Evolutionary conservation across 2,888 invertebrate species (phyloP).

Genomic region (Acronicta alni): DNA sequence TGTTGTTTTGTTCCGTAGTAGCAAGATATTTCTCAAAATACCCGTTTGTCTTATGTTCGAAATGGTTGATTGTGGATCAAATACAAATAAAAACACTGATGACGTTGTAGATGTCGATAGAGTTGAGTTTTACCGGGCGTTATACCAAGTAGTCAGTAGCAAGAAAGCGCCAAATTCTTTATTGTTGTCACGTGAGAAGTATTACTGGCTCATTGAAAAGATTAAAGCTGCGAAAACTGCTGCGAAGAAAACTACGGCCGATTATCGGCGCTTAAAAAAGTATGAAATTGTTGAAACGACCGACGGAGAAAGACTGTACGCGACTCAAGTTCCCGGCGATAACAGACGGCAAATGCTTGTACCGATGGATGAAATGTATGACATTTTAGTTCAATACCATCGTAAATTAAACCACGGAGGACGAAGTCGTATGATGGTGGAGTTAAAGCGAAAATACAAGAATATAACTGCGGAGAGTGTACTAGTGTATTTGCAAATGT

Average conservation of each 20-base stretch:
- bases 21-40: conserved; percentile 35
- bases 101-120: conserved; percentile 58
- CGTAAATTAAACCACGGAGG: conserved; percentile 71
- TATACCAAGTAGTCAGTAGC: conserved; percentile 61
- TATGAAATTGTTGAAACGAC: conserved; percentile 65
- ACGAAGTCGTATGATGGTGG: conserved; percentile 66
- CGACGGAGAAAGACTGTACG: conserved; percentile 65
- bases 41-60: conserved; percentile 13
- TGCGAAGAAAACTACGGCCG: conserved; percentile 60
- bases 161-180: conserved; percentile 63
- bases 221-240: conserved; percentile 63
- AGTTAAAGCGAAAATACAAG: conserved; percentile 68
- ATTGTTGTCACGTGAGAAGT: conserved; percentile 64
- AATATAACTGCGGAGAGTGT: conserved; percentile 71
- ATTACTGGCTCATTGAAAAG: conserved; percentile 61
- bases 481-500: conserved; percentile 68
- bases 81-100: conserved; percentile 2
- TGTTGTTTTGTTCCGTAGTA: conserved; percentile 21
- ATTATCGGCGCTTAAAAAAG: conserved; percentile 69
- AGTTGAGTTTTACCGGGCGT: conserved; percentile 64
- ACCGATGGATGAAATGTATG: conserved; percentile 70
- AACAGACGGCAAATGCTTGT: conserved; percentile 56
- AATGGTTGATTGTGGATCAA: conserved; percentile 27
- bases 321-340: conserved; percentile 51
- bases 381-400: conserved; percentile 70